Base-by-base conservation (phyloP, 2,888 invertebrate genomes). In the Meteorus colon region DNA sequence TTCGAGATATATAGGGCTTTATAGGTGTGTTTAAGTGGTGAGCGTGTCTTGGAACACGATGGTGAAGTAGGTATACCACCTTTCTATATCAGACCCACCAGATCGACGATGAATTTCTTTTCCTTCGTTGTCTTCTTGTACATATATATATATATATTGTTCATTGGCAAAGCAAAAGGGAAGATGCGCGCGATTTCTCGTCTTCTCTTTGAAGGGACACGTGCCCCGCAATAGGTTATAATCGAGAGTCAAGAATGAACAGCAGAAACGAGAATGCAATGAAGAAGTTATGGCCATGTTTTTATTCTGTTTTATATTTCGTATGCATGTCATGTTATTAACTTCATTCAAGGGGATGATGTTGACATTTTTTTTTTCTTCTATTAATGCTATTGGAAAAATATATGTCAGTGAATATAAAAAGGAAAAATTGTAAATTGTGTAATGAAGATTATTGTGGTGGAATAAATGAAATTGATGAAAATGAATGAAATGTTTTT, bases 1-100 rank as follows among this genome's bases (percentile, higher is more conserved):
- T 45, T 66, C 34, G 62, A 34, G 16, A 31, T 41, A 37, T 24
- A 37, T 41, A 41, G 37, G n/a, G n/a, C 41, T 48, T 41, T 41
- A 37, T 29, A 59, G 10, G 55, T 37, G 24, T 29, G 41, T 19
- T 14, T 41, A 41, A 19, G 60, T 34, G 3, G 41, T 62, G 27
- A 51, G 31, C 59, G 73, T 68, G 78, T 75, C 69, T 69, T 69
- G 51, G 63, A 73, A 75, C 69, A 74, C 69, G 68, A 48, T 71
- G 62, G 72, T 76, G 81, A 81, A 34, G 83, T 84, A 84, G 84
- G 84, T 81, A 78, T 82, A 81, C 80, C 82, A 81, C 81, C 80
- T 81, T 79, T 77, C 76, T 80, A 77, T 79, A 80, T 78, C 79
- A 80, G 81, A 82, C 81, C 71, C 82, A 82, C 80, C 75, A 63